Base-by-base conservation (phyloP, 1,140 invertebrate species). In the Cherax quadricarinatus region DNA sequence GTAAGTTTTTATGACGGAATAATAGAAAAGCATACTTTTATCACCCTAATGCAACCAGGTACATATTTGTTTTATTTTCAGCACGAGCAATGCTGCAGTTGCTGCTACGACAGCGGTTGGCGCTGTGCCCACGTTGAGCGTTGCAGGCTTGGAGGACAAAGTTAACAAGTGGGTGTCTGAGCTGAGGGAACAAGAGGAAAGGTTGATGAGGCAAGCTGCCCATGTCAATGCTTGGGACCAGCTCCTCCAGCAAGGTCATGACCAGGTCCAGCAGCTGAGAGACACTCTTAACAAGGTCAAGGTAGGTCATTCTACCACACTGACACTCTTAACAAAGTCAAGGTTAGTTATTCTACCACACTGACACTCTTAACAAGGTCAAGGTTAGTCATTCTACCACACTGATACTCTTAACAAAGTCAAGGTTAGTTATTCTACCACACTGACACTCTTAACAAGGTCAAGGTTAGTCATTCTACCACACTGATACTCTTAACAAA, bases 161-260 rank as follows among this genome's bases (percentile, higher is more conserved):
- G 98, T 99, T 80, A 99, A 99, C 94, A 99, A 99, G 95, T 99
- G 98, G 98, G 98, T 97, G 0, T 94, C 98, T 21, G 98, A 99
- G 94, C 95, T 99, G 18, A 98, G 99, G 94, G 98, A 99, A 93
- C 98, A 99, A 94, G 98, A 99, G 94, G 98, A 97, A 95, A 96
- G 97, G 2, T 99, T 99, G 95, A 97, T 98, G 70, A 98, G 98
- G 95, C 98, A 99, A 95, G 98, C 98, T 2, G 98, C 97, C 14
- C 98, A 99, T 95, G 97, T 99, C 24, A 99, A 99, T 95, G 97
- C 97, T 10, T 99, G 98, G 98, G 98, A 99, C 94, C 96, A 97
- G 94, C 95, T 99, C 5, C 96, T 99, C 14, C 93, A 93, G 73
- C 87, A 93, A 70, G 88, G 91, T 10, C 93, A 93, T 82, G 93